phyloP scores from a whole-genome alignment of 1,140 invertebrate species.

The Sinonovacula constricta region DNA sequence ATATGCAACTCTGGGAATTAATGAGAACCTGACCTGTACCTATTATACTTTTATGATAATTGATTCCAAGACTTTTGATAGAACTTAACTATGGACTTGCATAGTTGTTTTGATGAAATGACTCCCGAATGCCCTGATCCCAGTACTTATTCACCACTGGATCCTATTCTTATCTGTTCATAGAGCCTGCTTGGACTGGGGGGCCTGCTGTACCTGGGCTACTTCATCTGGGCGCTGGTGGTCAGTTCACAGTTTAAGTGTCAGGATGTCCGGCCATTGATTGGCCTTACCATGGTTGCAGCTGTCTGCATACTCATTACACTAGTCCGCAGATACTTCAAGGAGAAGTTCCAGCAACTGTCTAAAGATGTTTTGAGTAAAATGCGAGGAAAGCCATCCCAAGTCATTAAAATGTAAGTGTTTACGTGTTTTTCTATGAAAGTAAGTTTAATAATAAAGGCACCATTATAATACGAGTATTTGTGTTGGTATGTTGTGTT shows the following conservation, averaged over 20 bases:
- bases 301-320: constrained; percentile 11
- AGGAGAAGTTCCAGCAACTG: not conserved
- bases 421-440: too few species aligned
- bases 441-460: too few species aligned
- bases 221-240: constrained; percentile 33
- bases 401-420: constrained; percentile 40
- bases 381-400: not conserved
- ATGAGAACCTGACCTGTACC: too few species aligned
- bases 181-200: not conserved
- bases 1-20: too few species aligned
- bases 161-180: constrained; percentile 11
- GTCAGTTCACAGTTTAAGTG: not conserved
- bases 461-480: too few species aligned
- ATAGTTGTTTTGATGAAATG: too few species aligned
- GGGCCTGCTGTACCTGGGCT: not conserved
- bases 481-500: too few species aligned
- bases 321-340: constrained; percentile 1
- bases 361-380: not conserved
- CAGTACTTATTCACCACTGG: too few species aligned
- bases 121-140: too few species aligned
- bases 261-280: constrained; percentile 9
- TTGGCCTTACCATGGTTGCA: constrained; percentile 8
- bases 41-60: too few species aligned
- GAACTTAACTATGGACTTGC: too few species aligned
- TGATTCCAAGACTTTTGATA: too few species aligned